Evolutionary conservation across 1,140 invertebrate genomes (phyloP).

Genomic region (Tenebrio molitor): DNA sequence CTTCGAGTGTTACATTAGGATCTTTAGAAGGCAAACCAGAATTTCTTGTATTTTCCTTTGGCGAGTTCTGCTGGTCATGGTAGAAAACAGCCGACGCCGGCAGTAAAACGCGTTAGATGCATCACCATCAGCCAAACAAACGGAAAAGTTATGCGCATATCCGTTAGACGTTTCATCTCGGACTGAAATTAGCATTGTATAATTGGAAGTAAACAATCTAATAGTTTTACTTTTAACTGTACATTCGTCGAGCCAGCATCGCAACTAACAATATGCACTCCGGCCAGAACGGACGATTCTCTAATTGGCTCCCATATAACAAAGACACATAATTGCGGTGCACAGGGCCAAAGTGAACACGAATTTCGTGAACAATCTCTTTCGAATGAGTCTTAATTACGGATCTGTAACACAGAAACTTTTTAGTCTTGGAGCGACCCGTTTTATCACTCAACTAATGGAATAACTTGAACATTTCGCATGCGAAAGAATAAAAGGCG

Average conservation of each 20-base stretch:
- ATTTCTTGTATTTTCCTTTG: too few relatives aligned
- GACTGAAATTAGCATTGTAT: slow-evolving; percentile 19
- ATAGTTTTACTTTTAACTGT: slow-evolving; percentile 33
- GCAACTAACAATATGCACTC: slow-evolving; percentile 10
- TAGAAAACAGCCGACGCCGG: too few relatives aligned
- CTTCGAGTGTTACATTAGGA: too few relatives aligned
- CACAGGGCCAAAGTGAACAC: slow-evolving; percentile 4
- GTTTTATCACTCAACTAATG: slow-evolving; percentile 21
- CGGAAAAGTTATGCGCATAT: slow-evolving; percentile 7
- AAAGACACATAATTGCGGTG: not conserved
- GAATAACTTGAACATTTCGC: slow-evolving; percentile 7
- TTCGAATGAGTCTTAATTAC: too few relatives aligned
- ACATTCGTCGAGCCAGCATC: slow-evolving; percentile 1
- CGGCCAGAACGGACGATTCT: not conserved
- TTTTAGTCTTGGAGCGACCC: too few relatives aligned
- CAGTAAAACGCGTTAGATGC: too few relatives aligned
- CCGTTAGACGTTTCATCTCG: slow-evolving; percentile 19
- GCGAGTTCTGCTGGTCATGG: too few relatives aligned
- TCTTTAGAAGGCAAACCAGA: too few relatives aligned
- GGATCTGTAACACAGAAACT: too few relatives aligned
- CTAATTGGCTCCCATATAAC: slow-evolving; percentile 35
- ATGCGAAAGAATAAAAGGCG: slow-evolving; percentile 34
- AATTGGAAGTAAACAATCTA: slow-evolving; percentile 34
- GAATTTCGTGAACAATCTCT: slow-evolving; percentile 11
- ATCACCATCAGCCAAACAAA: too few relatives aligned